Conservation (phyloP, 1,140 invertebrate species). For the Trachelipus rathkii region DNA sequence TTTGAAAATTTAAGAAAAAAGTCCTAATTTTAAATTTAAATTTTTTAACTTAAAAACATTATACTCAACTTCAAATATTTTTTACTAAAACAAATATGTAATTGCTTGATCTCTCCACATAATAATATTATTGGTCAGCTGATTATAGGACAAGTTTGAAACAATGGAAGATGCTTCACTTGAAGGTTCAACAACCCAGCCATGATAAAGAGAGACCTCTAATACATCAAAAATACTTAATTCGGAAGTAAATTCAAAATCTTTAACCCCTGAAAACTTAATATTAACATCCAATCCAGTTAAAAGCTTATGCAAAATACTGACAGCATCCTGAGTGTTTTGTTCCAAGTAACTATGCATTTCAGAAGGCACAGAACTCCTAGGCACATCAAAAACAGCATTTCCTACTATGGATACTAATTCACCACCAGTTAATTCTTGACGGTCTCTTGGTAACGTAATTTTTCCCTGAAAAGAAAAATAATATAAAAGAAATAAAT, state of each 20-base stretch:
- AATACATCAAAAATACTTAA: conserved; percentile 61
- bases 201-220: conserved; percentile 59
- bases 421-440: conserved; percentile 56
- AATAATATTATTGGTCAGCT: conserved; percentile 61
- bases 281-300: conserved; percentile 63
- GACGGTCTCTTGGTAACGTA: conserved; percentile 52
- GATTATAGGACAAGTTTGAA: conserved; percentile 58
- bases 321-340: conserved; percentile 61
- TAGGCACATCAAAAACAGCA: conserved; percentile 39
- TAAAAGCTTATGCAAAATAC: conserved; percentile 58
- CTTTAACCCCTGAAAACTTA: conserved; percentile 58
- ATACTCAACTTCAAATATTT: too few relatives aligned
- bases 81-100: too few relatives aligned
- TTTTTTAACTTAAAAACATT: too few relatives aligned
- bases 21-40: too few relatives aligned
- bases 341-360: conserved; percentile 58
- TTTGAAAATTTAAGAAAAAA: too few relatives aligned
- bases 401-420: conserved; percentile 53
- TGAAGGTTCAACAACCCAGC: conserved; percentile 59
- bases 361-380: conserved; percentile 50
- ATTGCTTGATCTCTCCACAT: conserved; percentile 48
- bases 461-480: conserved; percentile 50
- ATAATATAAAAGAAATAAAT: too few relatives aligned
- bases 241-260: conserved; percentile 62
- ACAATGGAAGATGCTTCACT: conserved; percentile 51